Conservation (phyloP, 2,888 invertebrate genomes). For the Xanthorhoe spadicearia region DNA sequence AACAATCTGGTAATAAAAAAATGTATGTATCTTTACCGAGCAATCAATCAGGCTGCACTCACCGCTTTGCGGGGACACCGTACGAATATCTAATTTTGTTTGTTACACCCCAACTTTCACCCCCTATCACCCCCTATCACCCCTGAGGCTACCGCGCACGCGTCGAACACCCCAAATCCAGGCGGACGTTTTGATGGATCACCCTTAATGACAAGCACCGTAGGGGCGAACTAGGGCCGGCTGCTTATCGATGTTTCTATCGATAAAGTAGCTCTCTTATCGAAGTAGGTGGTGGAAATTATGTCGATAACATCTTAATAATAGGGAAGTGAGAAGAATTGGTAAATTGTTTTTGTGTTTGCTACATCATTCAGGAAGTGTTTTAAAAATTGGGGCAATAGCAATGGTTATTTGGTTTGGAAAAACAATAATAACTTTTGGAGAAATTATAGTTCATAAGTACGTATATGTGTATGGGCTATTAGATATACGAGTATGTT, state of each 20-base stretch:
- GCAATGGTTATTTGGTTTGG: not conserved
- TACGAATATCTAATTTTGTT: constrained; percentile 84
- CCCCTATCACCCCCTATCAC: constrained; percentile 38
- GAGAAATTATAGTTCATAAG: no score
- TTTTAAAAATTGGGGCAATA: constrained; percentile 12
- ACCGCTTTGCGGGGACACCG: constrained; percentile 79
- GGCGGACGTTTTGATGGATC: constrained; percentile 84
- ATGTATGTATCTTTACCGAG: constrained; percentile 49
- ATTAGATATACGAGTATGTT: no score
- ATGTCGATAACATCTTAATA: constrained; percentile 62
- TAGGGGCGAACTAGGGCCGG: constrained; percentile 70
- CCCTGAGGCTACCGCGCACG: constrained; percentile 65
- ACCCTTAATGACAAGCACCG: constrained; percentile 84
- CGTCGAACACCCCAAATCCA: constrained; percentile 81
- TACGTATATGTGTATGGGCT: no score
- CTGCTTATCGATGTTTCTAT: constrained; percentile 43
- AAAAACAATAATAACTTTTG: no score
- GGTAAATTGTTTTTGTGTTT: constrained; percentile 45
- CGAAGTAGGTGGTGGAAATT: constrained; percentile 57
- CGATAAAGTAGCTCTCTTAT: constrained; percentile 52
- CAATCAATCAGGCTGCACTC: constrained; percentile 80
- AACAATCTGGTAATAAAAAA: constrained; percentile 45
- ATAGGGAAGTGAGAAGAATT: constrained; percentile 47
- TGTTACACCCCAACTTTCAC: constrained; percentile 60
- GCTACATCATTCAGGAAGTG: constrained; percentile 26